phyloP scores from a whole-genome alignment of 2,113 vertebrate genomes.

The Sisor rabdophorus region DNA sequence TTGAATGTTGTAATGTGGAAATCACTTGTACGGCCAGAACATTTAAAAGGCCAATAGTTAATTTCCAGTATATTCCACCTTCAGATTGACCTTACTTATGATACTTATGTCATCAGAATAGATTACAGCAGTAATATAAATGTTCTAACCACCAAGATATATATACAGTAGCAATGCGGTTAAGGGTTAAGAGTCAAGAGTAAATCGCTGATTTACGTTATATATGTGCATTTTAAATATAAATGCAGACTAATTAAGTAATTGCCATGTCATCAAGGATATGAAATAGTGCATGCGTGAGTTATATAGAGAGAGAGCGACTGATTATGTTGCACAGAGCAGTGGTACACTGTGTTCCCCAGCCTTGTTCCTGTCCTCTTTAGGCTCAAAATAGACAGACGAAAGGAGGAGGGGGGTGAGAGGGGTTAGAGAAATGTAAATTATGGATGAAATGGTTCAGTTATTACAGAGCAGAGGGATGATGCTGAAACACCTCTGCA shows the following conservation, averaged over 20 bases:
- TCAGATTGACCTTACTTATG: background rate
- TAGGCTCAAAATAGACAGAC: slow-evolving; percentile 49
- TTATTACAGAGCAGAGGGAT: slow-evolving; percentile 39
- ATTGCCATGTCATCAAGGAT: slow-evolving; percentile 5
- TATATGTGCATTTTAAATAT: background rate
- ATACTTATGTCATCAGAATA: background rate
- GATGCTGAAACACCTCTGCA: slow-evolving; percentile 30
- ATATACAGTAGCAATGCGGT: background rate
- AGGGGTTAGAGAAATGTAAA: slow-evolving; percentile 30
- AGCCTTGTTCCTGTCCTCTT: slow-evolving; percentile 45
- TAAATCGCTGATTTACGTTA: background rate
- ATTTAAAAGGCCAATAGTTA: background rate
- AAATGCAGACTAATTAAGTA: background rate
- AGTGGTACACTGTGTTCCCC: slow-evolving; percentile 42
- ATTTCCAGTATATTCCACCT: background rate
- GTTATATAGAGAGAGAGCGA: background rate
- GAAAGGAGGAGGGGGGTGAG: slow-evolving; percentile 26
- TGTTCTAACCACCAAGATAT: background rate
- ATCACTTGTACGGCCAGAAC: background rate
- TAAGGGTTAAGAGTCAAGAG: background rate
- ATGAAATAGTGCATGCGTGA: background rate
- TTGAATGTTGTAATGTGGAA: background rate
- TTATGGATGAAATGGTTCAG: slow-evolving; percentile 49
- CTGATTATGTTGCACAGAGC: slow-evolving; percentile 21
- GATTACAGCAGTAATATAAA: background rate